Base-by-base conservation (phyloP, 2,888 invertebrate genomes). In the Cinara cedri region DNA sequence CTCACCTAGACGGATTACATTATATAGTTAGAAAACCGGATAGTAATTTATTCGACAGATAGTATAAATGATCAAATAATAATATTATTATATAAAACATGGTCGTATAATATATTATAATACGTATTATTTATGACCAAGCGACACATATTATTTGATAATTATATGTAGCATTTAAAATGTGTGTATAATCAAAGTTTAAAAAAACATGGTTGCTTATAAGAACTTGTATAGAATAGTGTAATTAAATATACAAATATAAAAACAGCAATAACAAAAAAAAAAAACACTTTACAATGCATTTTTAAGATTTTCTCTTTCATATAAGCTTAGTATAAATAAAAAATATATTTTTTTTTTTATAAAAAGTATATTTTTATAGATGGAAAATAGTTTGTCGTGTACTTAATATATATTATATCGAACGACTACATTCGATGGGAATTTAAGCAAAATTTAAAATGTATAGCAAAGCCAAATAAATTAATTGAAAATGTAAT, bases 101-200 rank as follows among this genome's bases (percentile, higher is more conserved):
- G 10, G 14, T 34, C 21, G 44, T 55, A 70, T 55, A 71, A 21
- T 19, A 44, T 11, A 9, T 46, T 24, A 57, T 8, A 60, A 21
- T 10, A 70, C 54, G 16, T 16, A 16, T 49, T 74, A 63, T 74
- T 71, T 51, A 71, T 44, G 21, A 71, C 55, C 42, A 71, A 71
- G 55, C 42, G 71, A 19, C 55, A 46, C 62, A 42, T n/a, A 62
- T n/a, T 34, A 34, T 34, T 34, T 6, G 34, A 19, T 42, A 42
- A 13, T n/a, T n/a, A n/a, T 46, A 46, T 13, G 13, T 10, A 46
- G 46, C 13, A 10, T 46, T 9, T 46, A 46, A 8, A 46, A 46
- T 46, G n/a, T n/a, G n/a, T n/a, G n/a, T n/a, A n/a, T n/a, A n/a
- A n/a, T n/a, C n/a, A n/a, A n/a, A n/a, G n/a, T n/a, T n/a, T n/a